A percentile compares a stretch with the other conserved stretches of the same genome.
Evolutionary conservation across 2,888 invertebrate genomes (phyloP).

Genomic region (Dicroscelio sp.): DNA sequence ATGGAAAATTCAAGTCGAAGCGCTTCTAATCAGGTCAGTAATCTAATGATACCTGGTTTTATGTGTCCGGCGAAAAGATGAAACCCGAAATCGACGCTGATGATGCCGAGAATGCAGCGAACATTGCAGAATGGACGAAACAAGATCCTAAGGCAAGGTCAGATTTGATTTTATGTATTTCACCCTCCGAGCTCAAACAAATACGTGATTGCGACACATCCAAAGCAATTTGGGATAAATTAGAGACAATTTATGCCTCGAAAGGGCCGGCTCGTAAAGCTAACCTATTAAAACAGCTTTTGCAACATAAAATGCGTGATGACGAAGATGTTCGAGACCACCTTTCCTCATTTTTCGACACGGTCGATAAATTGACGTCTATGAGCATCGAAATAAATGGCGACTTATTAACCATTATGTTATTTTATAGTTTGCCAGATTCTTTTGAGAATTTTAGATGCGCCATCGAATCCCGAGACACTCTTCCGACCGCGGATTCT

Average conservation of each 20-base stretch:
- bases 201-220: conserved; percentile 64
- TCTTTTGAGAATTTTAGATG: conserved; percentile 1
- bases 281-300: not conserved
- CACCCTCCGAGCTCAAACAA: conserved; percentile 45
- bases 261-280: conserved; percentile 1
- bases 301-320: conserved; percentile 64
- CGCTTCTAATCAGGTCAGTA: conserved; percentile 35
- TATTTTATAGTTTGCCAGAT: conserved; percentile 45
- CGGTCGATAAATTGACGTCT: conserved; percentile 4
- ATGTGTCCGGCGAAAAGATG: conserved; percentile 21
- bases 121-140: not conserved
- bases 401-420: conserved; percentile 42
- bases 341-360: conserved; percentile 69
- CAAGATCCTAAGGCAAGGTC: conserved; percentile 45
- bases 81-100: not conserved
- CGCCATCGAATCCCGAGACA: not conserved
- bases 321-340: conserved; percentile 88
- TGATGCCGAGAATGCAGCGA: not conserved
- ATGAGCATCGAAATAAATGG: conserved; percentile 35
- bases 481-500: not conserved
- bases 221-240: conserved; percentile 50
- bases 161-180: conserved; percentile 46
- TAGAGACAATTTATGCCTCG: not conserved
- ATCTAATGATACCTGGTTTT: conserved; percentile 51
- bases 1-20: conserved; percentile 45